Conservation (phyloP, 2,113 vertebrate species). For the Haliaeetus leucogaster region DNA sequence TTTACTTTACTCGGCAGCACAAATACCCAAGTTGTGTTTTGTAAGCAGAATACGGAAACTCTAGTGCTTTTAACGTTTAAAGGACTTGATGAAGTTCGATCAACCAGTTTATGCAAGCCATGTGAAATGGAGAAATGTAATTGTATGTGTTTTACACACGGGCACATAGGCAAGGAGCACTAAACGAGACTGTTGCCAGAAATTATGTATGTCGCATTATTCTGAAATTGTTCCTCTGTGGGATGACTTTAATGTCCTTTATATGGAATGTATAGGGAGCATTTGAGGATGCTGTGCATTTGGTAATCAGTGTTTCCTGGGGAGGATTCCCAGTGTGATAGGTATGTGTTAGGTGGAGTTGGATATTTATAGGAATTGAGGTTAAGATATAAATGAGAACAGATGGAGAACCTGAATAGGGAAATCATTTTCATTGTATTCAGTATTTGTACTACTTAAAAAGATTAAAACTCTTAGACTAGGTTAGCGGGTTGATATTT, state of each 20-base stretch:
- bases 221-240: neutral
- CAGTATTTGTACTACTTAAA: neutral
- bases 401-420: neutral
- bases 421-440: neutral
- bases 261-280: neutral
- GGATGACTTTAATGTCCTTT: neutral
- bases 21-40: neutral
- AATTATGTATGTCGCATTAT: neutral
- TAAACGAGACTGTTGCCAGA: neutral
- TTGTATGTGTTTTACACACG: accelerated
- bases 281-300: neutral
- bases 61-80: neutral
- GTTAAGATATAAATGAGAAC: neutral
- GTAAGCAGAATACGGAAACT: neutral
- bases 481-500: neutral
- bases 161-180: neutral
- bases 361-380: neutral
- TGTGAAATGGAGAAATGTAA: neutral
- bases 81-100: neutral
- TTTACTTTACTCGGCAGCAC: neutral
- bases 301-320: neutral
- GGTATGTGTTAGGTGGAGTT: neutral
- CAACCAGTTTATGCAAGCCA: neutral
- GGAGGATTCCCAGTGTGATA: neutral
- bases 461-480: neutral